Conservation (phyloP, 2,797 vertebrate genomes). For the Discoglossus pictus region DNA sequence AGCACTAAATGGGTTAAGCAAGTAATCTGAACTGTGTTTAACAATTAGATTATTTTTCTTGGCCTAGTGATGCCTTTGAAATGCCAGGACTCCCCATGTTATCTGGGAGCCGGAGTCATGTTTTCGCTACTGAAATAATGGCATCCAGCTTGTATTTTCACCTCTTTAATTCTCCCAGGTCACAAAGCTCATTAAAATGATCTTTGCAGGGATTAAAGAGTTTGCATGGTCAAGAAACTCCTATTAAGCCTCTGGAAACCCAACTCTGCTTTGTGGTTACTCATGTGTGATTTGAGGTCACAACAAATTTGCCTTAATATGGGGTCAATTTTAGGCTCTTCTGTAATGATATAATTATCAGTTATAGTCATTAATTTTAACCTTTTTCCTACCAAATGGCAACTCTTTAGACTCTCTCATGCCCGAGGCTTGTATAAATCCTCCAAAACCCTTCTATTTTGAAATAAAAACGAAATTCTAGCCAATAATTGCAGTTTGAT, state of each 20-base stretch:
- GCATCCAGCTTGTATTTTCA: conserved; percentile 41
- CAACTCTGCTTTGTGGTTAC: conserved; percentile 5
- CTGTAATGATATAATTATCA: conserved; percentile 2
- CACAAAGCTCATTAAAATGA: conserved; percentile 45
- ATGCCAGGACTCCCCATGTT: conserved; percentile 40
- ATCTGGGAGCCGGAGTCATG: conserved; percentile 35
- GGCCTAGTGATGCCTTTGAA: conserved; percentile 41
- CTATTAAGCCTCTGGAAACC: conserved; percentile 25
- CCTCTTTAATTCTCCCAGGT: conserved; percentile 43
- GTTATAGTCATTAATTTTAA: no score
- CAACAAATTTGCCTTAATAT: conserved; percentile 21
- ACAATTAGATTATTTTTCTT: conserved; percentile 41
- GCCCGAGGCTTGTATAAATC: no score
- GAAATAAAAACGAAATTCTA: no score
- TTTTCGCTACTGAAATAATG: conserved; percentile 51
- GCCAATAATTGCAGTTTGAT: no score
- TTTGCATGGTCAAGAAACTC: conserved; percentile 44
- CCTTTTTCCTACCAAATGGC: no score
- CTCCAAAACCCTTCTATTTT: no score
- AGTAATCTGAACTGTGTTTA: conserved; percentile 44
- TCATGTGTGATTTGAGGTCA: conserved; percentile 16
- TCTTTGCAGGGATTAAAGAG: conserved; percentile 41
- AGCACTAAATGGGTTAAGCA: conserved; percentile 28
- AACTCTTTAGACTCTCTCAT: no score
- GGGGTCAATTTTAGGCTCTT: conserved; percentile 13